Evolutionary conservation across 2,113 vertebrate genomes (phyloP).

Genomic region (Oncorhynchus gorbuscha): DNA sequence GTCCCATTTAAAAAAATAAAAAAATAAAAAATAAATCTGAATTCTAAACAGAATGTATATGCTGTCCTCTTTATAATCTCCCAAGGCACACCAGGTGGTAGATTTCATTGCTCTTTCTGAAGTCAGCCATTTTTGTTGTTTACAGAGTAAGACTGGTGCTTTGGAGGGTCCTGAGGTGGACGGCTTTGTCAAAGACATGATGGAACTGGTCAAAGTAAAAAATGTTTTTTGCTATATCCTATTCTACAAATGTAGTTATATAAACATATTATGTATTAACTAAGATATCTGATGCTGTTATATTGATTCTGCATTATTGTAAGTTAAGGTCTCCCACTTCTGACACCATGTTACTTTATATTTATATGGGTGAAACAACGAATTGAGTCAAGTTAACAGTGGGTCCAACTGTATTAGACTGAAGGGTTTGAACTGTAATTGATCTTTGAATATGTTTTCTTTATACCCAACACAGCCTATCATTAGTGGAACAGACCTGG

Average conservation of each 20-base stretch:
- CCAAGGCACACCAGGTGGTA: not conserved
- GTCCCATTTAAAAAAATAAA: not conserved
- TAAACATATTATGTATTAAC: too few relatives aligned
- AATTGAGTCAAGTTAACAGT: not conserved
- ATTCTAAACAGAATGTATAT: not conserved
- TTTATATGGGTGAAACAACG: too few relatives aligned
- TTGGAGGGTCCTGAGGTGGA: slow-evolving; percentile 89
- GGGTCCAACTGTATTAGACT: not conserved
- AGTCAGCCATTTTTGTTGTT: slow-evolving; percentile 20
- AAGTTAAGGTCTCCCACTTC: too few relatives aligned
- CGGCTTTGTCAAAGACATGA: slow-evolving; percentile 91
- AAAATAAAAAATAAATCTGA: too few relatives aligned
- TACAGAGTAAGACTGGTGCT: slow-evolving; percentile 85
- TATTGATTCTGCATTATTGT: too few relatives aligned
- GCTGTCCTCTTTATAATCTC: not conserved
- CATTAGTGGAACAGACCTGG: slow-evolving; percentile 85
- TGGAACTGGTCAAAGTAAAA: slow-evolving; percentile 87
- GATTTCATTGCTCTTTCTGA: not conserved
- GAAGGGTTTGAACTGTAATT: not conserved
- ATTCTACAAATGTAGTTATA: too few relatives aligned
- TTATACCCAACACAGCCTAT: slow-evolving; percentile 77
- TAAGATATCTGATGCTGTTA: too few relatives aligned
- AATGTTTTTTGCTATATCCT: too few relatives aligned
- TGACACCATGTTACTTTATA: too few relatives aligned
- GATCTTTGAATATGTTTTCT: slow-evolving; percentile 4